These are phyloP conservation scores for Cynopterus brachyotis DNA, from an alignment of 2,113 vertebrate species.

Conservation along the genomic window DNA sequence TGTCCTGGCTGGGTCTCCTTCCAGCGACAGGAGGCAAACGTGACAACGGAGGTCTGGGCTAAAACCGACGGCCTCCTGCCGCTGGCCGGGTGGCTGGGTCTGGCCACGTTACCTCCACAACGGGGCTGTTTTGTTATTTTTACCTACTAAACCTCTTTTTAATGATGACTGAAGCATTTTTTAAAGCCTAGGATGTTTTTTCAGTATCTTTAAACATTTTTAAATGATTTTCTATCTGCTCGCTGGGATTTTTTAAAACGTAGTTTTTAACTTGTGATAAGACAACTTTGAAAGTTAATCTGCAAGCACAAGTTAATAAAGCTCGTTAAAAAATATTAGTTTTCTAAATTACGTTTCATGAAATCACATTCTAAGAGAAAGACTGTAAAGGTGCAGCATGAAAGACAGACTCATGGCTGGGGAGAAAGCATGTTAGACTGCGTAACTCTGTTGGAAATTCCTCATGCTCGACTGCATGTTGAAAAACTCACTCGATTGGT, in stretches of 20 bases:
- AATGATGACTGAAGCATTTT: background rate
- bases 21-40: background rate
- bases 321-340: background rate
- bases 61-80: background rate
- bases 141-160: background rate
- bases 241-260: background rate
- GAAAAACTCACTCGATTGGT: background rate
- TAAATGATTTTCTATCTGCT: background rate
- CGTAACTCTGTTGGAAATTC: background rate
- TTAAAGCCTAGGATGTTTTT: background rate
- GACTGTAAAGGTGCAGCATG: background rate
- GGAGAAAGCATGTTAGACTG: background rate
- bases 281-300: background rate
- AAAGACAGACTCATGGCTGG: background rate
- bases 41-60: background rate
- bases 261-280: conserved; percentile 19
- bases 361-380: background rate
- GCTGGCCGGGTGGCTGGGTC: background rate
- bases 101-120: background rate
- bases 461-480: background rate
- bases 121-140: background rate
- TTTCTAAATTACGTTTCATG: background rate
- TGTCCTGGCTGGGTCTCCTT: background rate
- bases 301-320: background rate
- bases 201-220: background rate